A percentile compares a stretch with the other conserved stretches of the same genome.
Conservation (phyloP, 2,113 vertebrate genomes). For the Cynopterus brachyotis region DNA sequence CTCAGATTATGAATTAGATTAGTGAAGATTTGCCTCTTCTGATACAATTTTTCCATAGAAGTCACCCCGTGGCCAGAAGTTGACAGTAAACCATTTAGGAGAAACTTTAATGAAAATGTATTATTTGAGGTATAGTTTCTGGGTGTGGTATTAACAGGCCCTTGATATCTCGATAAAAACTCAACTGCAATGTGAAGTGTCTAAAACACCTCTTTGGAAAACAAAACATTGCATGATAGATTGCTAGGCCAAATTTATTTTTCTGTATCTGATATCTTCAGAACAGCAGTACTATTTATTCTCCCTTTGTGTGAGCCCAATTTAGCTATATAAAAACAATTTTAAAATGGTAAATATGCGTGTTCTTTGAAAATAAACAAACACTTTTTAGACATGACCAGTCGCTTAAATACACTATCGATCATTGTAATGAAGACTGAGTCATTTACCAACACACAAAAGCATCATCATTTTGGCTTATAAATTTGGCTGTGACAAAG, state of each 20-base stretch:
- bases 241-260: not conserved
- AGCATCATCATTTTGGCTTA: slow-evolving; percentile 35
- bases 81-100: not conserved
- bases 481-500: not conserved
- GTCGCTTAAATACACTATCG: slow-evolving; percentile 70
- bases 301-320: not conserved
- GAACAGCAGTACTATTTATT: not conserved
- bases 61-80: not conserved
- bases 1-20: not conserved
- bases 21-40: not conserved
- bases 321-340: slow-evolving; percentile 42
- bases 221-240: not conserved
- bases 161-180: slow-evolving; percentile 13
- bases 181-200: not conserved
- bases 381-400: slow-evolving; percentile 74
- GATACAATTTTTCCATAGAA: not conserved
- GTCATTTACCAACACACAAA: slow-evolving; percentile 52
- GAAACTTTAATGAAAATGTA: not conserved
- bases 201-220: slow-evolving; percentile 6
- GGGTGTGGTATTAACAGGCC: not conserved
- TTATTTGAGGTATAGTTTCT: not conserved
- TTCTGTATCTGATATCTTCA: not conserved
- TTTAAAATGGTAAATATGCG: slow-evolving; percentile 47
- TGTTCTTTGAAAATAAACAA: slow-evolving; percentile 73
- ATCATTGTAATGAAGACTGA: slow-evolving; percentile 71